Evolutionary conservation across 2,113 vertebrate genomes (phyloP).

Genomic region (Monopterus albus): DNA sequence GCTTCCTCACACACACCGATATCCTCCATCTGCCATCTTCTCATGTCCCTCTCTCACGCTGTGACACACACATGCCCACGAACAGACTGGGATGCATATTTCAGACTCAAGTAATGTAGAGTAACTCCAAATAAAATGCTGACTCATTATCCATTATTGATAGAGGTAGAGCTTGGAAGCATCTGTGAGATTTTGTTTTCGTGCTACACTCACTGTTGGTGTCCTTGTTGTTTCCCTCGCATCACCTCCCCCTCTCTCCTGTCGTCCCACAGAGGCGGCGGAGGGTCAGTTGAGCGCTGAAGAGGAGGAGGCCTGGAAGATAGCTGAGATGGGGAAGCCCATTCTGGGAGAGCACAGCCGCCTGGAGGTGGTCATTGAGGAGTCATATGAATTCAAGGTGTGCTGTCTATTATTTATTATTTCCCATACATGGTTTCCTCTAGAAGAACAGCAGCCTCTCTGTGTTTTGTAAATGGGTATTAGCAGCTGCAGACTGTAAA

Average conservation of each 20-base stretch:
- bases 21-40: slow-evolving; percentile 7
- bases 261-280: slow-evolving; percentile 74
- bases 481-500: background rate
- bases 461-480: background rate
- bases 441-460: background rate
- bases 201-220: background rate
- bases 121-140: slow-evolving; percentile 13
- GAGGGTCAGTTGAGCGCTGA: slow-evolving; percentile 87
- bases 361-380: slow-evolving; percentile 93
- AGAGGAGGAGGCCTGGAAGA: slow-evolving; percentile 91
- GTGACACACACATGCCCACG: background rate
- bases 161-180: background rate
- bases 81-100: background rate
- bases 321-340: slow-evolving; percentile 96
- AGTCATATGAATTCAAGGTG: slow-evolving; percentile 97
- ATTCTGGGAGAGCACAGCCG: slow-evolving; percentile 91
- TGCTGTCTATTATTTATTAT: background rate
- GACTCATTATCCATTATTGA: slow-evolving; percentile 36
- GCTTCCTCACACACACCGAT: background rate
- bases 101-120: background rate
- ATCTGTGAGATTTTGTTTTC: slow-evolving; percentile 8
- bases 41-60: slow-evolving; percentile 3
- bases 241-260: background rate
- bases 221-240: background rate
- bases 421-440: background rate